Percentiles rank a stretch among this genome's conserved stretches.
Conservation (phyloP, 2,113 vertebrate genomes). For the Psilopsiagon aurifrons region DNA sequence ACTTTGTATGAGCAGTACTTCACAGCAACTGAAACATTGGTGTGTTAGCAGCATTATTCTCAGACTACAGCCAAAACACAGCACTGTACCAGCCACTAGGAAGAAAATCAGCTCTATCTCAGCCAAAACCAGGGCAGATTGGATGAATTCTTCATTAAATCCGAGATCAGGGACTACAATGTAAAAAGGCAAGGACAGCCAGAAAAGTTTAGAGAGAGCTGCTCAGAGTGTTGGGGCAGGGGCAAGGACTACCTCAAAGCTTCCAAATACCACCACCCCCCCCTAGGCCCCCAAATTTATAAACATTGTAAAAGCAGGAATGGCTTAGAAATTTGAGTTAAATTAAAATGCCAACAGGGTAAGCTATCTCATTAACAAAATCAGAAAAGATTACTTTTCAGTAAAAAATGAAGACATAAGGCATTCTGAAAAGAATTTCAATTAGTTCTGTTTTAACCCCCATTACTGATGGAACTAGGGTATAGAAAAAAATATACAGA, state of each 20-base stretch:
- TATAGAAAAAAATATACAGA: neutral
- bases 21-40: neutral
- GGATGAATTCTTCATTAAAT: neutral
- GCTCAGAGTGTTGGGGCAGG: neutral
- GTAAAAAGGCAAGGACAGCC: neutral
- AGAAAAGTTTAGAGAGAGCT: neutral
- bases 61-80: neutral
- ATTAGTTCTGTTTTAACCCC: neutral
- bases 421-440: neutral
- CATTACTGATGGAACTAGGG: neutral
- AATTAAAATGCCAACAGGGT: neutral
- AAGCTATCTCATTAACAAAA: neutral
- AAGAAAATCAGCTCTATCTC: neutral
- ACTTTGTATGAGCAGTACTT: neutral
- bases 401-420: neutral
- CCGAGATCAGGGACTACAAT: neutral
- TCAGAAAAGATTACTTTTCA: neutral
- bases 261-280: neutral
- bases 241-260: neutral
- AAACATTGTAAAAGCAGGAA: neutral
- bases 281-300: neutral
- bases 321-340: neutral
- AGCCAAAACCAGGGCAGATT: neutral
- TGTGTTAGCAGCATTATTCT: neutral
- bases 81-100: neutral